Conservation (phyloP, 2,797 vertebrate genomes). For the Danio aesculapii region DNA sequence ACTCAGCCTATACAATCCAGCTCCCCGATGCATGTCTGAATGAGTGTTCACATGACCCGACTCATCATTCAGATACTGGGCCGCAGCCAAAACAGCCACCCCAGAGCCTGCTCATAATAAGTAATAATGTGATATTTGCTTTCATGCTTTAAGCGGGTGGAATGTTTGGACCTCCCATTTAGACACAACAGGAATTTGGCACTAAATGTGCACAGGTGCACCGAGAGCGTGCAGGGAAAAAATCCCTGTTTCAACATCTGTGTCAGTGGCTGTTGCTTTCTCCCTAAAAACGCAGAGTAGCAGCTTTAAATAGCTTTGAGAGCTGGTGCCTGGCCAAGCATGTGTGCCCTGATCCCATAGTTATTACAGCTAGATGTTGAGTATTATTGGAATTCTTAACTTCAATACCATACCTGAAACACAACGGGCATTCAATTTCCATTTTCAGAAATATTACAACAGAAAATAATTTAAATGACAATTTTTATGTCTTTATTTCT, state of each 20-base stretch:
- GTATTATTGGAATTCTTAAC: too few relatives aligned
- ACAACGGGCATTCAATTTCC: too few relatives aligned
- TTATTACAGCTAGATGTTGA: constrained; percentile 48
- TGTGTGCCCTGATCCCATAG: constrained; percentile 59
- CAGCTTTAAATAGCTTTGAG: constrained; percentile 65
- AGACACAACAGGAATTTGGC: constrained; percentile 83
- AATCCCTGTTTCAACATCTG: constrained; percentile 67
- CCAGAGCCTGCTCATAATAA: constrained; percentile 68
- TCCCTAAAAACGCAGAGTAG: constrained; percentile 59
- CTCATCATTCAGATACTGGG: constrained; percentile 61
- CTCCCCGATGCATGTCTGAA: constrained; percentile 9
- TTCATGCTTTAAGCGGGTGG: constrained; percentile 76
- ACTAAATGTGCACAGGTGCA: constrained; percentile 80
- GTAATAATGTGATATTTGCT: constrained; percentile 81
- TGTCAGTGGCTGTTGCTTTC: constrained; percentile 68
- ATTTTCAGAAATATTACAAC: too few relatives aligned
- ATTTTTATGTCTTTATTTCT: too few relatives aligned
- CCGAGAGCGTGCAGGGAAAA: constrained; percentile 35
- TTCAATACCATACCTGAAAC: too few relatives aligned
- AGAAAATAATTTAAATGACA: too few relatives aligned
- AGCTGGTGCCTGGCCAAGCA: constrained; percentile 67
- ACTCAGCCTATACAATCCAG: constrained; percentile 8
- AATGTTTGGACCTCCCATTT: constrained; percentile 83
- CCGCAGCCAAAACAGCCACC: constrained; percentile 57
- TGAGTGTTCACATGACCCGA: constrained; percentile 38